These are phyloP conservation scores for Oncopeltus fasciatus DNA, from an alignment of 1,140 invertebrate genomes.

Conservation along the genomic window DNA sequence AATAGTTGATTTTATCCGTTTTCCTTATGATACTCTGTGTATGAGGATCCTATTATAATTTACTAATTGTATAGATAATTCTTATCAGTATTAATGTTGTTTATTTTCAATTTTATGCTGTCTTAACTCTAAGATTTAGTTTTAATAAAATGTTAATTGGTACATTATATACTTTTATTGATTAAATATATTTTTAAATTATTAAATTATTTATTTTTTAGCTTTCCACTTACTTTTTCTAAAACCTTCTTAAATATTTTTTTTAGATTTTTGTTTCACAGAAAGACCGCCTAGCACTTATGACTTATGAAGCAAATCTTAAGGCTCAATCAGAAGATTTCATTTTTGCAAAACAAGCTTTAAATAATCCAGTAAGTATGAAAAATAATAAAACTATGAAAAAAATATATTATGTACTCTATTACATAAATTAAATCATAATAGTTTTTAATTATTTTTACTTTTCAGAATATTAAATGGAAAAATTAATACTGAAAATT, in stretches of 20 bases:
- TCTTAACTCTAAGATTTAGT: neutral
- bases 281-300: conserved; percentile 32
- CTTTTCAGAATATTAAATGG: neutral
- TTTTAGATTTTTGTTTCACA: conserved; percentile 32
- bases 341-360: conserved; percentile 33
- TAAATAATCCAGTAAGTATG: conserved; percentile 29
- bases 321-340: conserved; percentile 33
- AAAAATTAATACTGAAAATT: too few relatives aligned
- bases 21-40: too few relatives aligned
- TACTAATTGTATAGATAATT: too few relatives aligned
- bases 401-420: neutral
- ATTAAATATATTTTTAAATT: neutral
- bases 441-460: neutral
- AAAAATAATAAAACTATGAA: neutral
- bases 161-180: too few relatives aligned
- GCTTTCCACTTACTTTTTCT: neutral
- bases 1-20: too few relatives aligned
- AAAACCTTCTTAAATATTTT: conserved; percentile 9
- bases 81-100: neutral
- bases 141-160: too few relatives aligned
- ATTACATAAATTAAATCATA: neutral
- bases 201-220: neutral
- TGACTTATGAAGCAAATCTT: conserved; percentile 33
- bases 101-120: neutral
- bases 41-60: too few relatives aligned